Evolutionary conservation across 2,888 invertebrate species (phyloP).

Genomic region (Caenorhabditis uteleia): DNA sequence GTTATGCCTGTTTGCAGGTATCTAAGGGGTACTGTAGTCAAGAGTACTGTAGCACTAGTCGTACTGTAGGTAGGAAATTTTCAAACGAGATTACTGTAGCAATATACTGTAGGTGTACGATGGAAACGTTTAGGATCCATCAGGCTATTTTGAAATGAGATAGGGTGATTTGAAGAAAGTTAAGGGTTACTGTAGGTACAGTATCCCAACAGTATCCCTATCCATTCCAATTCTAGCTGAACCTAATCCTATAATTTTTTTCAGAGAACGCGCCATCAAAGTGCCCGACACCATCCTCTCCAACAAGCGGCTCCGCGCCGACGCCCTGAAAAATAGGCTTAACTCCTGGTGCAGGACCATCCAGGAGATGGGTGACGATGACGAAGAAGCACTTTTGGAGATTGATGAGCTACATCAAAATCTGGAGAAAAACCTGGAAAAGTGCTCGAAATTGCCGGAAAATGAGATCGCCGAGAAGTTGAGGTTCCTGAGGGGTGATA

Average conservation of each 20-base stretch:
- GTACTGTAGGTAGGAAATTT: too few species aligned
- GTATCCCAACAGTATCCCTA: too few species aligned
- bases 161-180: too few species aligned
- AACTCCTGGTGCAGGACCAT: constrained; percentile 49
- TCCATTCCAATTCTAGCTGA: too few species aligned
- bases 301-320: constrained; percentile 41
- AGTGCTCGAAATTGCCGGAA: constrained; percentile 5
- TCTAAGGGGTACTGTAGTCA: too few species aligned
- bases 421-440: constrained; percentile 23
- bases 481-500: constrained; percentile 45
- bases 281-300: constrained; percentile 35
- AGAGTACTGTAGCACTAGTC: too few species aligned
- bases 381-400: constrained; percentile 48
- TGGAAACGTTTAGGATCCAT: too few species aligned
- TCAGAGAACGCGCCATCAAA: constrained; percentile 42
- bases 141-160: too few species aligned
- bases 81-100: too few species aligned
- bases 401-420: constrained; percentile 55
- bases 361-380: constrained; percentile 56
- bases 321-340: constrained; percentile 48
- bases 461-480: constrained; percentile 44
- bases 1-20: too few species aligned
- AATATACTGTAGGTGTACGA: too few species aligned
- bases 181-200: too few species aligned
- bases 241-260: constrained; percentile 12